Evolutionary conservation across 2,888 invertebrate genomes (phyloP).

Genomic region (Melieria picta): DNA sequence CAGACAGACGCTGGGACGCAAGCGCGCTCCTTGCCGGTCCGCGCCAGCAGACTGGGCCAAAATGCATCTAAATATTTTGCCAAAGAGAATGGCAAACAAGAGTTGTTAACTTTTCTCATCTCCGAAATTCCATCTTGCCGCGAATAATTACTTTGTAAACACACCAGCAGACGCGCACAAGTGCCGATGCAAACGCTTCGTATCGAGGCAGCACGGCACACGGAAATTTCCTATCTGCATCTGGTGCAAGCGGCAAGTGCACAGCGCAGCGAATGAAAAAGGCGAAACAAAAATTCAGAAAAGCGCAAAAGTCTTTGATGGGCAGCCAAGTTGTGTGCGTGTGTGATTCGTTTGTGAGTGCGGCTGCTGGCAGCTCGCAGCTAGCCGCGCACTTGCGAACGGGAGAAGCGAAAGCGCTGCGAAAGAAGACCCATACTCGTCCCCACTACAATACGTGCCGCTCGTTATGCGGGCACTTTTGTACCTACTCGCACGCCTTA

Average conservation of each 20-base stretch:
- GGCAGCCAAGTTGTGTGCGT: constrained; percentile 20
- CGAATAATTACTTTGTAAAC: constrained; percentile 61
- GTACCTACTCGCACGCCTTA: no score
- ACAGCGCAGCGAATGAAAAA: not conserved
- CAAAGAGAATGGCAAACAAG: constrained; percentile 33
- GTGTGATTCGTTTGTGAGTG: not conserved
- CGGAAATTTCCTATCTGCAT: constrained; percentile 14
- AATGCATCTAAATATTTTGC: constrained; percentile 33
- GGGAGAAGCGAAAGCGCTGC: not conserved
- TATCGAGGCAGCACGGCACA: not conserved
- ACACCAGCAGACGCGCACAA: constrained; percentile 45
- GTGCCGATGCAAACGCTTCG: constrained; percentile 2
- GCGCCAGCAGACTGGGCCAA: constrained; percentile 5
- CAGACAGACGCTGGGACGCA: no score
- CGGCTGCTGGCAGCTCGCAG: not conserved
- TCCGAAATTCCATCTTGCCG: constrained; percentile 61
- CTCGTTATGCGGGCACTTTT: no score
- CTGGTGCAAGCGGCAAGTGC: constrained; percentile 11
- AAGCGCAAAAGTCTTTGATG: constrained; percentile 8
- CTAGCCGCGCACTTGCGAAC: not conserved
- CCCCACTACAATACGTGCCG: no score
- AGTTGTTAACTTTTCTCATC: constrained; percentile 48
- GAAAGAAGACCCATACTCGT: not conserved
- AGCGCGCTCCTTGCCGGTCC: no score
- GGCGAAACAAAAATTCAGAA: not conserved